Evolutionary conservation across 2,797 vertebrate genomes (phyloP).

Genomic region (Sphenodon punctatus): DNA sequence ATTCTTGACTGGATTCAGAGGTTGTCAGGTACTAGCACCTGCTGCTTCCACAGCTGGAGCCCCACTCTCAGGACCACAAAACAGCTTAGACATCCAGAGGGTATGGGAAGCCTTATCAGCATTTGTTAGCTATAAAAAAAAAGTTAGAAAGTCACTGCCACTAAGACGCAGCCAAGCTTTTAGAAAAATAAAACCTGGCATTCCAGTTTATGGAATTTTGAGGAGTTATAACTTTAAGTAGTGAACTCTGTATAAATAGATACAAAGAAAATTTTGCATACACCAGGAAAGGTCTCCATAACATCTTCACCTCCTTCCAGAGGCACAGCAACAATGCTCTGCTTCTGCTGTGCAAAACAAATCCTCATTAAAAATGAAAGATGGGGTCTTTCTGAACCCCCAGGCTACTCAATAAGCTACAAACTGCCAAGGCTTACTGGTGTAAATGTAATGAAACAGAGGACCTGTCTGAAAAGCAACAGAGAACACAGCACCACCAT

Average conservation of each 20-base stretch:
- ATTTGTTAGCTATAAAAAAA: conserved; percentile 3
- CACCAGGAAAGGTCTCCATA: background rate
- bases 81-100: background rate
- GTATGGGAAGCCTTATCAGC: background rate
- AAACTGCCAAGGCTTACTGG: background rate
- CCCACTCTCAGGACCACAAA: background rate
- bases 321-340: background rate
- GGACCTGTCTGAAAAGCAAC: too few relatives aligned
- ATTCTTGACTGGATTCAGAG: background rate
- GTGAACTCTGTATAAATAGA: background rate
- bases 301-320: background rate
- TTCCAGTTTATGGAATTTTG: background rate
- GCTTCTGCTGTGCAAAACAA: background rate
- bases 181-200: background rate
- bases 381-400: background rate
- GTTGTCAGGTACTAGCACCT: background rate
- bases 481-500: too few relatives aligned
- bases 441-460: background rate
- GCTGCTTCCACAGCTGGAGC: background rate
- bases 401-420: too few relatives aligned
- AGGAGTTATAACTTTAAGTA: background rate
- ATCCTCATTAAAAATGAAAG: background rate
- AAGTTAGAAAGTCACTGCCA: conserved; percentile 24
- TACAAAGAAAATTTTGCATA: background rate
- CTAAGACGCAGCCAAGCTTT: too few relatives aligned